A percentile compares a stretch with the other conserved stretches of the same genome.
These are phyloP conservation scores for Apistogramma diplotaenia DNA, from an alignment of 2,113 vertebrate species.

Conservation along the genomic window DNA sequence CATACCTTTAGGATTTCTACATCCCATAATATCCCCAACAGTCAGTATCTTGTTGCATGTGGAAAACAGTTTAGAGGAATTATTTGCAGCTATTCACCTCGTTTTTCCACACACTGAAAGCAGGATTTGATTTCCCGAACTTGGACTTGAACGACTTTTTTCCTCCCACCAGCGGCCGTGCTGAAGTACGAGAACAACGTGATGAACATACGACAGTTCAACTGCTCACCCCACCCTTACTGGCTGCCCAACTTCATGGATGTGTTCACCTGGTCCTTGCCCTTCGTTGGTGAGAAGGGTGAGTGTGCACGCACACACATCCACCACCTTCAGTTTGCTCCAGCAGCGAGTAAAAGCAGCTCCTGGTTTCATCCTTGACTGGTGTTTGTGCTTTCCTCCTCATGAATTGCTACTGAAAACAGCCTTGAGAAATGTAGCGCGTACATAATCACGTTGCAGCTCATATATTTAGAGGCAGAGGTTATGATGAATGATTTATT, in stretches of 20 bases:
- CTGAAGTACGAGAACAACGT: slow-evolving; percentile 99
- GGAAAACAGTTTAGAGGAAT: background rate
- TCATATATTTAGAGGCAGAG: background rate
- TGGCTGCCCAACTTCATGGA: slow-evolving; percentile 99
- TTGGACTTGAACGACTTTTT: background rate
- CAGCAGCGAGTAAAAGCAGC: background rate
- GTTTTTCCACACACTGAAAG: background rate
- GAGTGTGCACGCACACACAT: too few relatives aligned
- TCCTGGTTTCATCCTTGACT: background rate
- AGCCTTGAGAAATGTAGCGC: background rate
- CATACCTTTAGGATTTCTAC: background rate
- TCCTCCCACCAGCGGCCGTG: slow-evolving; percentile 85
- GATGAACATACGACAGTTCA: slow-evolving; percentile 99
- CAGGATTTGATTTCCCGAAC: background rate
- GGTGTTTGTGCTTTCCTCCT: background rate
- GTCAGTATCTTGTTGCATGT: background rate
- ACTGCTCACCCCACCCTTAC: slow-evolving; percentile 97
- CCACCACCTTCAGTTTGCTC: background rate
- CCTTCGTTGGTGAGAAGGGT: slow-evolving; percentile 98
- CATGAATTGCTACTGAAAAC: background rate
- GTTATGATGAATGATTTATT: background rate
- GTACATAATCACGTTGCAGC: background rate
- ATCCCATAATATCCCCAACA: background rate
- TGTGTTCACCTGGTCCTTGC: slow-evolving; percentile 98
- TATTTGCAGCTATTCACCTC: background rate